phyloP scores from a whole-genome alignment of 2,888 invertebrate genomes.

The Helobdella robusta region DNA sequence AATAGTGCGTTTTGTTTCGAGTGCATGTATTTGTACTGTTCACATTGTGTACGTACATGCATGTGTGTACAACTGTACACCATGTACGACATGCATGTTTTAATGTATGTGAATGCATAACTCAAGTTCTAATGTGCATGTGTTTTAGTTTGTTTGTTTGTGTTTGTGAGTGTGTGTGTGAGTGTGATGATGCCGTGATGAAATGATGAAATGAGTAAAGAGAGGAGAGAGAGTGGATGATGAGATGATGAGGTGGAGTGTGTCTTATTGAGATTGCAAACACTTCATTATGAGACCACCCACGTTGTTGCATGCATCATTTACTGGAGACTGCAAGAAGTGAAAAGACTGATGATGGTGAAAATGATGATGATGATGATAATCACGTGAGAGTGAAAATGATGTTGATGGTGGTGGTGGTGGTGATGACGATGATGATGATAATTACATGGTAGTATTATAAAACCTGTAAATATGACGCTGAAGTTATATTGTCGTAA shows the following conservation, averaged over 20 bases:
- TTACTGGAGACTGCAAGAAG: background rate
- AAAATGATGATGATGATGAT: background rate
- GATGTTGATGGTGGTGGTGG: background rate
- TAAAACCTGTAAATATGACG: no score
- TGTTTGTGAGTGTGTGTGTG: no score
- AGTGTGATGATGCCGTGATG: background rate
- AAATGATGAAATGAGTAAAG: background rate
- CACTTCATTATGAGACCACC: constrained; percentile 16
- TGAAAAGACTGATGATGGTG: background rate
- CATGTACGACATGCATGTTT: no score
- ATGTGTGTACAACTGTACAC: no score
- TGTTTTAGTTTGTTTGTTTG: no score
- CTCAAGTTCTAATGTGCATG: no score
- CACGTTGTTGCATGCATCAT: background rate
- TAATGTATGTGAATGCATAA: no score
- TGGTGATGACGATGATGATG: background rate
- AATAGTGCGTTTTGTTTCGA: no score
- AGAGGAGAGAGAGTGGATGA: constrained; percentile 1
- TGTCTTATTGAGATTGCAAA: background rate
- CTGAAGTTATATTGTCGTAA: no score
- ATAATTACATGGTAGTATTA: background rate
- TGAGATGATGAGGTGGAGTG: background rate
- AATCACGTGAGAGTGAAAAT: no score
- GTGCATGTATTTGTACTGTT: no score
- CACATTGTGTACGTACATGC: no score